Conservation (phyloP, 2,888 invertebrate genomes). For the Nudaria mundana region DNA sequence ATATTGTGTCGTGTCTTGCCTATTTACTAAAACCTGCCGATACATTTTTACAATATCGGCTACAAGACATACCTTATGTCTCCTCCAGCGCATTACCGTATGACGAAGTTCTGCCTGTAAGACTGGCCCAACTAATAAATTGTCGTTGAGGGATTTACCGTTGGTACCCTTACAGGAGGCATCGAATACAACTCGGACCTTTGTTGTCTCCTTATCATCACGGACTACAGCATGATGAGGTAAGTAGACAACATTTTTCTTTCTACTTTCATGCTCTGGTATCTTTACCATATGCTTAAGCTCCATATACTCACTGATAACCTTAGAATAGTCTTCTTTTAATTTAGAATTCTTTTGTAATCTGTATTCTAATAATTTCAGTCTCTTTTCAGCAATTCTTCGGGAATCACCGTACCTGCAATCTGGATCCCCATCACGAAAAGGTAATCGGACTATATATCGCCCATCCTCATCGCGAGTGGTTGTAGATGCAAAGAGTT, state of each 20-base stretch:
- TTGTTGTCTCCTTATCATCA: conserved; percentile 2
- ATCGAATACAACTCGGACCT: neutral
- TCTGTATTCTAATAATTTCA: conserved; percentile 2
- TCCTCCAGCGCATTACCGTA: conserved; percentile 5
- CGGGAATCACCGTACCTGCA: conserved; percentile 2
- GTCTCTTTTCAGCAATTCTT: conserved; percentile 1
- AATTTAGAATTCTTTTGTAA: conserved; percentile 1
- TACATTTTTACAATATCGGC: conserved; percentile 1
- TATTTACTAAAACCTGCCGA: neutral
- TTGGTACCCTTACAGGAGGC: conserved; percentile 1
- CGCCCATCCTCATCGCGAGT: conserved; percentile 2
- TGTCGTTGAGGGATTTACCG: conserved; percentile 1
- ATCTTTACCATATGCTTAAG: conserved; percentile 4
- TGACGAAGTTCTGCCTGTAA: conserved; percentile 3
- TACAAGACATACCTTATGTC: neutral
- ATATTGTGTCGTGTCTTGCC: neutral
- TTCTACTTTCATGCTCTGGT: neutral
- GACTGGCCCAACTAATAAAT: conserved; percentile 1
- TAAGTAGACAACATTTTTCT: neutral
- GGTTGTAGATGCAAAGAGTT: conserved; percentile 4
- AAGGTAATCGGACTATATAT: neutral
- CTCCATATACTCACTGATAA: neutral
- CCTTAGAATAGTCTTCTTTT: conserved; percentile 3
- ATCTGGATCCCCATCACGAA: neutral
- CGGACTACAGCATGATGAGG: conserved; percentile 1